phyloP scores from a whole-genome alignment of 2,113 vertebrate species.

The Tapirus terrestris region DNA sequence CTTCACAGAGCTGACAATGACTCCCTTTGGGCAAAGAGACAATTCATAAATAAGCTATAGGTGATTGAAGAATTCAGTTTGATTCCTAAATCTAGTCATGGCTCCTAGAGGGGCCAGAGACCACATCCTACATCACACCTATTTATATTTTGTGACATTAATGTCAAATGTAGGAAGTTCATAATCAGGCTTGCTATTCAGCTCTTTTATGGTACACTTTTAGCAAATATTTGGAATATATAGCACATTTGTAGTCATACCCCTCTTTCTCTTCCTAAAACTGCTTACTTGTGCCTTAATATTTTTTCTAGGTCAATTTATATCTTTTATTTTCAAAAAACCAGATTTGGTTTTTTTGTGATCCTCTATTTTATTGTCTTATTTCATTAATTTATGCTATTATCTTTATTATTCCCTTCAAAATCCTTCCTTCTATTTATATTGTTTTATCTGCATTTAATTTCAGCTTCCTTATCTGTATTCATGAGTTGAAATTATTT shows the following conservation, averaged over 20 bases:
- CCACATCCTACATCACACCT: neutral
- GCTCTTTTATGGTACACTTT: neutral
- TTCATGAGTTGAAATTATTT: neutral
- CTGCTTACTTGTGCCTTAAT: neutral
- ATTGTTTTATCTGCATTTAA: neutral
- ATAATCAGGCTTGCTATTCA: neutral
- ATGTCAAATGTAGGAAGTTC: neutral
- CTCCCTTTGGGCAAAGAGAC: neutral
- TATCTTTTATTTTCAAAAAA: conserved; percentile 11
- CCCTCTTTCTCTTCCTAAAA: neutral
- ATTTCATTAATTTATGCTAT: neutral
- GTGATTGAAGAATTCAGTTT: neutral
- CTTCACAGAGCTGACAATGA: neutral
- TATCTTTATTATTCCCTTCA: neutral
- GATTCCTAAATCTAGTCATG: neutral
- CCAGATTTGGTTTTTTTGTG: neutral
- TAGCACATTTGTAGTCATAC: neutral
- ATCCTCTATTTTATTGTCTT: neutral
- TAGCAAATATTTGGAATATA: conserved; percentile 9
- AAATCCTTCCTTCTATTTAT: conserved; percentile 1
- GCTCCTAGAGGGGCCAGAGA: neutral
- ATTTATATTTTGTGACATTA: neutral
- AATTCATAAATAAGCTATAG: neutral
- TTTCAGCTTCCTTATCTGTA: neutral
- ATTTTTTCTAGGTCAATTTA: neutral